Percentiles rank a stretch among this genome's conserved stretches.
phyloP scores from a whole-genome alignment of 2,888 invertebrate genomes.

The Pardosa pseudoannulata region DNA sequence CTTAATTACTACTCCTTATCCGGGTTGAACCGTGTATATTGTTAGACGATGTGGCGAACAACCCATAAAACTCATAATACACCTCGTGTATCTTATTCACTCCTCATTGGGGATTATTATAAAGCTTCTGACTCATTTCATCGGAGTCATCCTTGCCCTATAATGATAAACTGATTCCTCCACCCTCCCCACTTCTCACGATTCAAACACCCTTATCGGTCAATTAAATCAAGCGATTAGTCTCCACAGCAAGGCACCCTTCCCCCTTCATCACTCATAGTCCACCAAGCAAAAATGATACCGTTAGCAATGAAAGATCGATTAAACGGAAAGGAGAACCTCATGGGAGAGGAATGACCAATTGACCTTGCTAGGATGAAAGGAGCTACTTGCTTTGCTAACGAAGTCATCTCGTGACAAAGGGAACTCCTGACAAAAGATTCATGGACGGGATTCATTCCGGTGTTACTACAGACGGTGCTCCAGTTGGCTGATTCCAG shows the following conservation, averaged over 20 bases:
- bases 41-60: too few relatives aligned
- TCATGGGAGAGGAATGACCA: slow-evolving; percentile 22
- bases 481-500: not conserved
- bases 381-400: not conserved
- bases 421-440: not conserved
- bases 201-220: not conserved
- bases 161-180: not conserved
- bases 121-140: too few relatives aligned
- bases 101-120: too few relatives aligned
- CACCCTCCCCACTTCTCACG: not conserved
- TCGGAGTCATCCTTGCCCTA: too few relatives aligned
- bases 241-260: too few relatives aligned
- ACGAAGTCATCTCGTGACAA: not conserved
- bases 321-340: not conserved
- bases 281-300: too few relatives aligned
- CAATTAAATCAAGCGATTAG: not conserved
- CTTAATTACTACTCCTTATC: too few relatives aligned
- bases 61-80: too few relatives aligned
- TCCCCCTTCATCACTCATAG: too few relatives aligned
- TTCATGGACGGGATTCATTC: not conserved
- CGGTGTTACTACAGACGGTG: not conserved
- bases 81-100: too few relatives aligned
- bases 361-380: slow-evolving; percentile 18
- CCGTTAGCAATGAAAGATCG: not conserved
- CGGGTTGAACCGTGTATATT: too few relatives aligned